These are phyloP conservation scores for Thoracochromis brauschi DNA, from an alignment of 2,113 vertebrate species.

Conservation along the genomic window DNA sequence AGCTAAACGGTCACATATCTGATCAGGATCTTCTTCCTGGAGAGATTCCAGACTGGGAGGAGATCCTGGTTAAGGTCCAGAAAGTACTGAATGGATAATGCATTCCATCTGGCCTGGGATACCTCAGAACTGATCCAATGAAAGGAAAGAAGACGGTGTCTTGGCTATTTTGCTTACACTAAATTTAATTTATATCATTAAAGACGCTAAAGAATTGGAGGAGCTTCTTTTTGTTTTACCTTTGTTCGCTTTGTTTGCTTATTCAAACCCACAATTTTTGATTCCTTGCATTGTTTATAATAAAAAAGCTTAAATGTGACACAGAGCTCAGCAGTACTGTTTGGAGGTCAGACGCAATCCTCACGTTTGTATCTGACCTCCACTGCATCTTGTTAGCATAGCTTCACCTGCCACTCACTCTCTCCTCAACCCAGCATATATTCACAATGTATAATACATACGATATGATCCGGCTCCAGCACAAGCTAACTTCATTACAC, in stretches of 20 bases:
- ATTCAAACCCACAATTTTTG: background rate
- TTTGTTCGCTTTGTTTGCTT: background rate
- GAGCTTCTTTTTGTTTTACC: background rate
- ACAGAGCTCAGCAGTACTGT: conserved; percentile 13
- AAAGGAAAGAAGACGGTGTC: background rate
- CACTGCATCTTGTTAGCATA: background rate
- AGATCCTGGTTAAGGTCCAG: background rate
- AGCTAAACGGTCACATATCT: background rate
- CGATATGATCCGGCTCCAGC: background rate
- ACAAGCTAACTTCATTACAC: conserved; percentile 48
- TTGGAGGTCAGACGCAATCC: conserved; percentile 15
- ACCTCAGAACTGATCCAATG: background rate
- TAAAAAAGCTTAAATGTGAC: background rate
- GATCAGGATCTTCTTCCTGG: background rate
- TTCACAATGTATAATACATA: background rate
- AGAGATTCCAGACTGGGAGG: background rate
- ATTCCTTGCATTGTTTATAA: background rate
- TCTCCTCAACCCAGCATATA: background rate
- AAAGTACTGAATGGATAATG: background rate
- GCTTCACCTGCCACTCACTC: conserved; percentile 4
- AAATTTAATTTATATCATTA: background rate
- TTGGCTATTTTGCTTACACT: background rate
- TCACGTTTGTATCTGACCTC: background rate
- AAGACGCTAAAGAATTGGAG: background rate
- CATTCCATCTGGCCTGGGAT: background rate